phyloP scores from a whole-genome alignment of 92 coral and sea anemone species.

The Epizoanthus ramosus region DNA sequence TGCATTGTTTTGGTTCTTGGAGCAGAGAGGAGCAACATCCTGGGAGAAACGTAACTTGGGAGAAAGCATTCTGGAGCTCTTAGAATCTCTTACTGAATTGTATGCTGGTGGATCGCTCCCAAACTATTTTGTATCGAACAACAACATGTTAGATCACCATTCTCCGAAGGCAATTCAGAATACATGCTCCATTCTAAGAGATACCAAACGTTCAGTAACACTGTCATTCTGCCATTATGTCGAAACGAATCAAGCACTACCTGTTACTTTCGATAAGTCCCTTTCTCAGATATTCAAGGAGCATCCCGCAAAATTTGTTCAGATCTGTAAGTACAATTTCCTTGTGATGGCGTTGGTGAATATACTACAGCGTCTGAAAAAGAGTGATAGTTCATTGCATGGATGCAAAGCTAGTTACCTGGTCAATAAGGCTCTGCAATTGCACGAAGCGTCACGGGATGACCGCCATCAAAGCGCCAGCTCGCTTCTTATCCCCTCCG shows the following conservation, averaged over 20 bases:
- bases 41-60: constrained; percentile 56
- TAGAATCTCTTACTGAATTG: constrained; percentile 59
- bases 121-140: constrained; percentile 65
- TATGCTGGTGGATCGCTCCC: constrained; percentile 57
- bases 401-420: constrained; percentile 38
- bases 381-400: constrained; percentile 26
- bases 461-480: neutral
- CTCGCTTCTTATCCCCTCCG: neutral
- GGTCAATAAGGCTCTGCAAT: constrained; percentile 53
- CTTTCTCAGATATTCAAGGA: constrained; percentile 51
- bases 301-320: constrained; percentile 55
- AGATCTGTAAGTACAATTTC: constrained; percentile 74
- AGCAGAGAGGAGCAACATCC: constrained; percentile 42
- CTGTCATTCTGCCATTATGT: constrained; percentile 65
- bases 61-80: constrained; percentile 55
- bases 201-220: constrained; percentile 56
- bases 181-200: constrained; percentile 59
- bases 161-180: constrained; percentile 52
- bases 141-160: constrained; percentile 80
- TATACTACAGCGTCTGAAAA: constrained; percentile 49
- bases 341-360: constrained; percentile 73
- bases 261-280: constrained; percentile 66
- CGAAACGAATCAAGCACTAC: constrained; percentile 66
- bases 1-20: constrained; percentile 73
- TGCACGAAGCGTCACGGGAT: constrained; percentile 43